A percentile compares a stretch with the other conserved stretches of the same genome.
These are phyloP conservation scores for Electrona antarctica DNA, from an alignment of 2,113 vertebrate genomes.

Conservation along the genomic window DNA sequence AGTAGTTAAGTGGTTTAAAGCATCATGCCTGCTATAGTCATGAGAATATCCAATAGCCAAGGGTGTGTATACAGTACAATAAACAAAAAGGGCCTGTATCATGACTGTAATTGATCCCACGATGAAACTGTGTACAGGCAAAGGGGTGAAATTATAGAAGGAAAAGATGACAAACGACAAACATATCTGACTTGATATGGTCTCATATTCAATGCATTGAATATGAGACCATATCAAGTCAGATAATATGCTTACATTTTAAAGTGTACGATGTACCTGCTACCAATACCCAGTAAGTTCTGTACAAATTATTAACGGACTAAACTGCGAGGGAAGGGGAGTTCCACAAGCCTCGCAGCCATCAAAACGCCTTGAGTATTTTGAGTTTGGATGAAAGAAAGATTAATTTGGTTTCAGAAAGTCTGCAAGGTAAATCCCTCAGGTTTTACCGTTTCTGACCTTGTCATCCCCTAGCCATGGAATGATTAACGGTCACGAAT, in stretches of 20 bases:
- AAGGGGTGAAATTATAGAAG: background rate
- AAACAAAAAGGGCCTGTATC: background rate
- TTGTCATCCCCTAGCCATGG: conserved; percentile 21
- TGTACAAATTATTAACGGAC: background rate
- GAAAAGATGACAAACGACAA: too few relatives aligned
- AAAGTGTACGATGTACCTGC: too few relatives aligned
- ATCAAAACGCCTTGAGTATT: conserved; percentile 5
- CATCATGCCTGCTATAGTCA: background rate
- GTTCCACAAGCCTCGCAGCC: conserved; percentile 35
- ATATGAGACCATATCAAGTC: too few relatives aligned
- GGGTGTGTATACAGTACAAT: background rate
- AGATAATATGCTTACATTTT: too few relatives aligned
- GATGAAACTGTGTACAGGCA: background rate
- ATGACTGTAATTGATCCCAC: background rate
- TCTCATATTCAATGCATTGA: too few relatives aligned
- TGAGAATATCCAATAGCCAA: background rate
- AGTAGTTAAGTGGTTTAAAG: background rate
- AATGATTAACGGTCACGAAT: conserved; percentile 70
- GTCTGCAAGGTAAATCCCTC: conserved; percentile 43
- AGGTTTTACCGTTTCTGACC: conserved; percentile 52
- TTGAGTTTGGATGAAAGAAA: conserved; percentile 28
- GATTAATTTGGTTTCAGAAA: conserved; percentile 32
- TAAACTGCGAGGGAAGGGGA: conserved; percentile 4
- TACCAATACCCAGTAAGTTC: too few relatives aligned
- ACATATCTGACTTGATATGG: too few relatives aligned